Conservation (phyloP, 2,797 vertebrate species). For the Betta splendens region DNA sequence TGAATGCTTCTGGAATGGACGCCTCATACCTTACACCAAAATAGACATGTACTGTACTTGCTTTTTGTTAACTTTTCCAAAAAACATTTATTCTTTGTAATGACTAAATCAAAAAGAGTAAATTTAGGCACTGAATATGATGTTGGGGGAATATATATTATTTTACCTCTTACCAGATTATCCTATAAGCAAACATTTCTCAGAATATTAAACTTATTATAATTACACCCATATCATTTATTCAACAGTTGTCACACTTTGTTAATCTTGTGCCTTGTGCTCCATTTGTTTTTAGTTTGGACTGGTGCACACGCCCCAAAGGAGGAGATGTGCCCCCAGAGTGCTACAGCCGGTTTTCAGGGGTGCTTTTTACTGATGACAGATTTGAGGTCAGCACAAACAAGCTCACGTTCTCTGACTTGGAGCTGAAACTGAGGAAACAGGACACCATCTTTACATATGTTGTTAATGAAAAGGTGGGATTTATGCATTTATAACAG, state of each 20-base stretch:
- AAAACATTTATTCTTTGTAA: too few relatives aligned
- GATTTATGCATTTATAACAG: too few relatives aligned
- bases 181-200: too few relatives aligned
- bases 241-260: neutral
- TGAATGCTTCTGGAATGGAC: constrained; percentile 97
- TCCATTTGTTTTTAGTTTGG: constrained; percentile 82
- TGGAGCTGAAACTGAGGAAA: constrained; percentile 87
- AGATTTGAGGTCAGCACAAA: constrained; percentile 91
- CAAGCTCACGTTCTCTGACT: constrained; percentile 93
- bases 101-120: too few relatives aligned
- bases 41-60: constrained; percentile 90
- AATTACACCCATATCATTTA: neutral
- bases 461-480: constrained; percentile 88
- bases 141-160: too few relatives aligned
- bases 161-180: too few relatives aligned
- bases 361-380: constrained; percentile 92
- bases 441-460: constrained; percentile 88
- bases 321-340: constrained; percentile 78
- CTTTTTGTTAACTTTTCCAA: constrained; percentile 12
- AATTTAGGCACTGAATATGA: too few relatives aligned
- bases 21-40: constrained; percentile 92
- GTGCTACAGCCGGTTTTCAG: constrained; percentile 92
- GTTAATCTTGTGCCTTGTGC: neutral
- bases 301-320: constrained; percentile 89
- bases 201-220: too few relatives aligned